phyloP scores from a whole-genome alignment of 2,888 invertebrate genomes.

The Orgyia antiqua region DNA sequence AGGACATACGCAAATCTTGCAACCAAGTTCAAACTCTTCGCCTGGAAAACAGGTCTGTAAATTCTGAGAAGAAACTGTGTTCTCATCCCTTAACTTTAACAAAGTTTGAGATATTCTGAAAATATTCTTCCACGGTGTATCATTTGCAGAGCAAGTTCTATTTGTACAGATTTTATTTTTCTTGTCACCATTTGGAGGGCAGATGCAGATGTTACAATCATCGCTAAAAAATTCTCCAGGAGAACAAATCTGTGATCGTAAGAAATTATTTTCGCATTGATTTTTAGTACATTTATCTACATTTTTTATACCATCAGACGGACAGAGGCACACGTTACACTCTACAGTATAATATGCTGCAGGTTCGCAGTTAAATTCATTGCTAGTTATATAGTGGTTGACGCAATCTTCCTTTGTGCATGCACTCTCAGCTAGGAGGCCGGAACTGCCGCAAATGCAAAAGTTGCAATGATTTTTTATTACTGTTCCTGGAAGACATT shows the following conservation, averaged over 20 bases:
- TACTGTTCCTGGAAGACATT: slow-evolving; percentile 53
- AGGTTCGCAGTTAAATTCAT: slow-evolving; percentile 52
- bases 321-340: slow-evolving; percentile 63
- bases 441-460: slow-evolving; percentile 60
- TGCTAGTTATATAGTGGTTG: slow-evolving; percentile 8
- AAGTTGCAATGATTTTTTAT: slow-evolving; percentile 58
- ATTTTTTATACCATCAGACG: slow-evolving; percentile 55
- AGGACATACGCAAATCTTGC: slow-evolving; percentile 63
- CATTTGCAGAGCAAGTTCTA: slow-evolving; percentile 40
- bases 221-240: slow-evolving; percentile 58
- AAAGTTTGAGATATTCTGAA: slow-evolving; percentile 45
- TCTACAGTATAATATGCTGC: slow-evolving; percentile 58
- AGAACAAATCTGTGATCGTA: slow-evolving; percentile 46
- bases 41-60: slow-evolving; percentile 62
- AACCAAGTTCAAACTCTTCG: slow-evolving; percentile 56
- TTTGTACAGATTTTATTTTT: slow-evolving; percentile 51
- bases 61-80: slow-evolving; percentile 29
- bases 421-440: slow-evolving; percentile 36
- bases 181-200: slow-evolving; percentile 58
- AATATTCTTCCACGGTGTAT: slow-evolving; percentile 45
- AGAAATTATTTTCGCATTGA: slow-evolving; percentile 51
- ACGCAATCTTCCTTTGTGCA: slow-evolving; percentile 56
- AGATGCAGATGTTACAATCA: slow-evolving; percentile 65
- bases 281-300: slow-evolving; percentile 63
- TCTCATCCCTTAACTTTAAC: slow-evolving; percentile 32